Evolutionary conservation across 2,113 vertebrate genomes (phyloP), one percentile per base, ranked within the genome.

Genomic region (Chiloscyllium plagiosum): DNA sequence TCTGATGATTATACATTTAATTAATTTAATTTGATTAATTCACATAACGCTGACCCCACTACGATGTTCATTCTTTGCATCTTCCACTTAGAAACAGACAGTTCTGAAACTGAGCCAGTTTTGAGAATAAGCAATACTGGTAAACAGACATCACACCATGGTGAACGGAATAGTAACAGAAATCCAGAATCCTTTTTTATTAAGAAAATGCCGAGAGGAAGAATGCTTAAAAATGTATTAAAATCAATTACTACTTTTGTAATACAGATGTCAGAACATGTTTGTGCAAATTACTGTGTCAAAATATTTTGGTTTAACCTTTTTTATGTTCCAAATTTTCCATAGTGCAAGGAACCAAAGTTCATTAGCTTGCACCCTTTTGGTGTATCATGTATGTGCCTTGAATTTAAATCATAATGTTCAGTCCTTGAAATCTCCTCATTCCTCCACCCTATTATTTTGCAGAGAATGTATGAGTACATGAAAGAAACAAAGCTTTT

Each of bases 331-430:
- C 69, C 68, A 33, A 72, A 95, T 95, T 95, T 95, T 72, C 69
- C 42, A 52, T 52, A 50, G 94, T 95, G 94, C 94, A 95, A 97
- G 97, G 97, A 98, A 98, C 98, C 98, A 98, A 98, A 98, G 98
- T 97, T 97, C 95, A 97, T 97, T 97, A 96, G 97, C 50, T 96
- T 96, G 68, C 66, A 92, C 95, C 52, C 56, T 95, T 47, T 87
- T 97, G 97, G 98, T 97, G 98, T 98, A 96, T 96, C 86, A 97
- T 98, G 98, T 98, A 98, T 97, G 98, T 98, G 98, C 98, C 98
- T 98, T 98, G 97, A 98, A 97, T 97, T 98, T 96, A 98, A 98
- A 97, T 98, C 97, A 98, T 98, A 98, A 97, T 98, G 98, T 98
- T 98, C 98, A 98, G 97, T 98, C 97, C 97, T 98, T 97, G 97